Percentiles rank a stretch among this genome's conserved stretches.
These are phyloP conservation scores for Cyprinodon brontotheroides DNA, from an alignment of 2,113 vertebrate genomes.

Conservation along the genomic window DNA sequence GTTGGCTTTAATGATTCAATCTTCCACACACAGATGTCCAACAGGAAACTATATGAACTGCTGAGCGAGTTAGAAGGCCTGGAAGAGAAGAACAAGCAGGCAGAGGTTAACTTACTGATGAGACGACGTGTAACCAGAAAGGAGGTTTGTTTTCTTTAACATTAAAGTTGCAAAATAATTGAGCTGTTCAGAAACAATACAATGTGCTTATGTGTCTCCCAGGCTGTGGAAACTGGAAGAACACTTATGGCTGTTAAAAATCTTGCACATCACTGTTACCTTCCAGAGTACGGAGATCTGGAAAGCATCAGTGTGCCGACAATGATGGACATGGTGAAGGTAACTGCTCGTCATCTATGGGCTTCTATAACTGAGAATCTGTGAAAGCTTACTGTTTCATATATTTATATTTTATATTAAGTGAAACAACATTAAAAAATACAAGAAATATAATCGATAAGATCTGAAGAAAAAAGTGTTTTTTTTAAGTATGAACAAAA, in stretches of 20 bases:
- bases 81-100: slow-evolving; percentile 67
- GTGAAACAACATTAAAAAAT: too few species aligned
- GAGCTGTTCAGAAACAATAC: not conserved
- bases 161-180: not conserved
- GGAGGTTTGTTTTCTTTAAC: slow-evolving; percentile 60
- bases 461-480: too few species aligned
- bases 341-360: slow-evolving; percentile 26
- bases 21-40: slow-evolving; percentile 59
- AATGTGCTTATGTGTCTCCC: slow-evolving; percentile 6
- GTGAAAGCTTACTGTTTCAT: too few species aligned
- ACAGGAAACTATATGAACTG: slow-evolving; percentile 75
- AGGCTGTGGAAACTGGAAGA: slow-evolving; percentile 73
- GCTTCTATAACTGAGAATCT: too few species aligned
- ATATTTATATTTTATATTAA: not conserved
- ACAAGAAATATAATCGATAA: too few species aligned
- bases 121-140: slow-evolving; percentile 67
- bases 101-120: slow-evolving; percentile 60
- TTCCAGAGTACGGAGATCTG: slow-evolving; percentile 54
- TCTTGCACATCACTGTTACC: slow-evolving; percentile 78
- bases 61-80: slow-evolving; percentile 71
- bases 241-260: slow-evolving; percentile 70
- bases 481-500: too few species aligned
- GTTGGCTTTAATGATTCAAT: not conserved
- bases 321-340: slow-evolving; percentile 82
- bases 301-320: slow-evolving; percentile 54